phyloP scores from a whole-genome alignment of 2,797 vertebrate species.

The Takifugu rubripes region DNA sequence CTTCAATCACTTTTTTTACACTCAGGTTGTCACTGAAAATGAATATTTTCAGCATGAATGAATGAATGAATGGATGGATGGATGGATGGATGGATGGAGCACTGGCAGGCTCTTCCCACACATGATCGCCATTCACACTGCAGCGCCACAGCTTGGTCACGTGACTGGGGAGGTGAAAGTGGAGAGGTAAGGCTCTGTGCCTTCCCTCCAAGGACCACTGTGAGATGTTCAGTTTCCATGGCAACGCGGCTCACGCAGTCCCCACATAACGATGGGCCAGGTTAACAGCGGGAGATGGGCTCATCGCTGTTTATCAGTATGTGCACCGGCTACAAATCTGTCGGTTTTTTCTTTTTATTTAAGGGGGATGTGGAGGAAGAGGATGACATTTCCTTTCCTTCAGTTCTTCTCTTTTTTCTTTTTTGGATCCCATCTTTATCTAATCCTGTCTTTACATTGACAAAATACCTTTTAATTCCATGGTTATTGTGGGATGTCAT shows the following conservation, averaged over 20 bases:
- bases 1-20: too few species aligned
- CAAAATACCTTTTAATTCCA: too few species aligned
- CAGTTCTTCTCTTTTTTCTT: background rate
- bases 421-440: conserved; percentile 2
- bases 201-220: conserved; percentile 48
- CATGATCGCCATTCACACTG: conserved; percentile 30
- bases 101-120: too few species aligned
- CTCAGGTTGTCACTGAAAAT: too few species aligned
- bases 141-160: conserved; percentile 40
- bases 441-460: background rate
- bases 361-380: conserved; percentile 19
- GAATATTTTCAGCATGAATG: too few species aligned
- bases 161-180: conserved; percentile 66
- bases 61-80: too few species aligned
- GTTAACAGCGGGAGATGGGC: conserved; percentile 51
- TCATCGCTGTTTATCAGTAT: conserved; percentile 2
- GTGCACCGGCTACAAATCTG: too few species aligned
- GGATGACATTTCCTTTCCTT: conserved; percentile 18
- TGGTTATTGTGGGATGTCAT: too few species aligned
- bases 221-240: conserved; percentile 75
- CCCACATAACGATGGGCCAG: conserved; percentile 34
- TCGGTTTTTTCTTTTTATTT: background rate
- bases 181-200: conserved; percentile 58
- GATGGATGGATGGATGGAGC: too few species aligned
- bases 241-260: conserved; percentile 59